A percentile compares a stretch with the other conserved stretches of the same genome.
These are phyloP conservation scores for Corydoras maculifer DNA, from an alignment of 2,113 vertebrate genomes.

Conservation along the genomic window DNA sequence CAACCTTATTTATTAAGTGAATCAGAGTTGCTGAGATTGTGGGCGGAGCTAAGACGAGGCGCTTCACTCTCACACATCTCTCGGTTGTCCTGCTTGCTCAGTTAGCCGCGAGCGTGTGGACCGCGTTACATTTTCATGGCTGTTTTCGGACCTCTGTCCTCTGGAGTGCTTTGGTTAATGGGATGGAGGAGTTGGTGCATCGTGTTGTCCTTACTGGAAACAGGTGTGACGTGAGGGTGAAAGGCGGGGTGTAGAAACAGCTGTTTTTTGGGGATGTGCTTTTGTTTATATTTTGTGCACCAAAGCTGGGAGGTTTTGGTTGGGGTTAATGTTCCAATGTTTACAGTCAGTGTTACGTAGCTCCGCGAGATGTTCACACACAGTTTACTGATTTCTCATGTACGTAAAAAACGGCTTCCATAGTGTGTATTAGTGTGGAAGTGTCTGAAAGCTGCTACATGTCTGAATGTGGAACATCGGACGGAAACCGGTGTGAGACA, in stretches of 20 bases:
- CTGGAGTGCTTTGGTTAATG: constrained; percentile 2
- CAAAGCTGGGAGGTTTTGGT: constrained; percentile 19
- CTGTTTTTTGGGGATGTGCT: constrained; percentile 14
- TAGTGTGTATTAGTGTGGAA: constrained; percentile 36
- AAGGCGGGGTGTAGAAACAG: neutral
- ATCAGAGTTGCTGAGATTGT: constrained; percentile 45
- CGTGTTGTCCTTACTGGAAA: constrained; percentile 24
- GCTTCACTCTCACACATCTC: constrained; percentile 42
- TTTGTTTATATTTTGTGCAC: constrained; percentile 29
- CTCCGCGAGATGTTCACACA: constrained; percentile 17
- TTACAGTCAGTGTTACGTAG: constrained; percentile 54
- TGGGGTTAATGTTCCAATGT: constrained; percentile 53
- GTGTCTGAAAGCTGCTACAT: constrained; percentile 33
- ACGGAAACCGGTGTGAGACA: constrained; percentile 30
- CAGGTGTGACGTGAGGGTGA: constrained; percentile 9
- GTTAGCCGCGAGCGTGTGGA: constrained; percentile 31
- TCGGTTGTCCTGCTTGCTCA: constrained; percentile 32
- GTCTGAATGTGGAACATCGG: constrained; percentile 33
- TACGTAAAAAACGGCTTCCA: constrained; percentile 44
- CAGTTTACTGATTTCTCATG: constrained; percentile 26
- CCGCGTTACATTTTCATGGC: neutral
- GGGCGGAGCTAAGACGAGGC: constrained; percentile 50
- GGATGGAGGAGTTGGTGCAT: constrained; percentile 30
- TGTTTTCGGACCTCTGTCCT: constrained; percentile 15
- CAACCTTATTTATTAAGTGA: constrained; percentile 50